Evolutionary conservation across 2,797 vertebrate species (phyloP).

Genomic region (Hafferia zeledoni): DNA sequence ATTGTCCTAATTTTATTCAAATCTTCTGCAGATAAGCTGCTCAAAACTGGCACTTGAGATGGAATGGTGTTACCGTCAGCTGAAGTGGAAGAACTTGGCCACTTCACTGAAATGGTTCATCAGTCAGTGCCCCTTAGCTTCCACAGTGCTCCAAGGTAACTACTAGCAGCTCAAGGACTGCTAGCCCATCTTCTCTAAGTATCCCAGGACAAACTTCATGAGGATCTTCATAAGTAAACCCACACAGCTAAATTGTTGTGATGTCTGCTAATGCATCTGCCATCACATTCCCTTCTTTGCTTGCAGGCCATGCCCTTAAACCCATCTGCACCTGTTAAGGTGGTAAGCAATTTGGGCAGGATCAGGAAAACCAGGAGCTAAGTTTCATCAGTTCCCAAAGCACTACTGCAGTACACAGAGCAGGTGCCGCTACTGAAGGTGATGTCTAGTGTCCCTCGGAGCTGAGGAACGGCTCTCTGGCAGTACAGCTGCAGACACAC

Average conservation of each 20-base stretch:
- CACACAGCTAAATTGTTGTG: background rate
- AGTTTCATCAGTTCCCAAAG: background rate
- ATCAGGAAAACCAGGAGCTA: background rate
- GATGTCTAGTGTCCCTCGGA: background rate
- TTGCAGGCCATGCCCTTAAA: background rate
- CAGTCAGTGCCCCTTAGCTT: background rate
- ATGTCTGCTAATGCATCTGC: background rate
- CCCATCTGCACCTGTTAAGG: background rate
- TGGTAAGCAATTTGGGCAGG: background rate
- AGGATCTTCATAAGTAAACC: background rate
- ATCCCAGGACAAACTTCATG: background rate
- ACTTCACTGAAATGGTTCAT: background rate
- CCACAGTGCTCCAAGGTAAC: background rate
- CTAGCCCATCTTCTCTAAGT: background rate
- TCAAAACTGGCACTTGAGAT: background rate
- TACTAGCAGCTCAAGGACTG: background rate
- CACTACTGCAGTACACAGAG: accelerated
- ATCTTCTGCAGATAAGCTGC: background rate
- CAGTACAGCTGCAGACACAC: background rate
- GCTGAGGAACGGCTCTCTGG: background rate
- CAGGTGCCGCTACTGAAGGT: background rate
- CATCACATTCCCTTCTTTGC: background rate
- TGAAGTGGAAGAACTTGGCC: background rate
- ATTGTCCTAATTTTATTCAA: background rate
- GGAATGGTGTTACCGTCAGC: background rate